Evolutionary conservation across 1,140 invertebrate genomes (phyloP).

Genomic region (Drosophila ironensis): DNA sequence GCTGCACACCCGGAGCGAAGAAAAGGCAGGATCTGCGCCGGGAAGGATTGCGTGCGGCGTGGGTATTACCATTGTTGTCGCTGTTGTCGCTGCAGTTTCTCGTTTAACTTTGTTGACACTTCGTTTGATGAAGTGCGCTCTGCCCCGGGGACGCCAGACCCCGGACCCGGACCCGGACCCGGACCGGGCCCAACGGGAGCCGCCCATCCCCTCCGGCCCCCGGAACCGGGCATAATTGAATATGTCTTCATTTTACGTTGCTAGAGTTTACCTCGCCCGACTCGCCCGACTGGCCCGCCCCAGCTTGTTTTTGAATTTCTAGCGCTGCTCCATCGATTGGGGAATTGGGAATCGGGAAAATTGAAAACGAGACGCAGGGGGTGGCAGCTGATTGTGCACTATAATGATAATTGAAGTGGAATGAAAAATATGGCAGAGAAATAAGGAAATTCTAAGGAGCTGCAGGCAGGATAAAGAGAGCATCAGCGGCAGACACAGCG

Average conservation of each 20-base stretch:
- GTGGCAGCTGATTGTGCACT: slow-evolving; percentile 41
- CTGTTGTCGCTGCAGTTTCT: slow-evolving; percentile 60
- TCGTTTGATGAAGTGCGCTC: slow-evolving; percentile 65
- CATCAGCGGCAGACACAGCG: slow-evolving; percentile 31
- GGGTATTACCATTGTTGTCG: slow-evolving; percentile 53
- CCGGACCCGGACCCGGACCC: background rate
- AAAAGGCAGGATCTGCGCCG: slow-evolving; percentile 5
- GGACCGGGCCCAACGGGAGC: background rate
- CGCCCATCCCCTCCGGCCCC: background rate
- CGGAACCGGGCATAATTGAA: slow-evolving; percentile 51
- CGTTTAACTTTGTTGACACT: slow-evolving; percentile 73
- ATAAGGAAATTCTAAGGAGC: background rate
- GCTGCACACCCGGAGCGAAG: slow-evolving; percentile 24
- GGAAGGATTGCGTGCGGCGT: slow-evolving; percentile 49
- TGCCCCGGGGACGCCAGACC: background rate
- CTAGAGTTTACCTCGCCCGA: slow-evolving; percentile 27
- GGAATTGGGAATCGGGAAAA: slow-evolving; percentile 60
- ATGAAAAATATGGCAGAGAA: slow-evolving; percentile 30
- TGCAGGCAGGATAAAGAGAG: background rate
- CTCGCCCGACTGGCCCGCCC: slow-evolving; percentile 1
- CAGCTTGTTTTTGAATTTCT: slow-evolving; percentile 60
- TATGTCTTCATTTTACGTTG: slow-evolving; percentile 51
- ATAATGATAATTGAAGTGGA: slow-evolving; percentile 54
- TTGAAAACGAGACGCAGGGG: slow-evolving; percentile 58
- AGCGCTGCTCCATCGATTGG: slow-evolving; percentile 44